A percentile compares a stretch with the other conserved stretches of the same genome.
Conservation (phyloP, 2,797 vertebrate species). For the Hoplostethus mediterraneus region DNA sequence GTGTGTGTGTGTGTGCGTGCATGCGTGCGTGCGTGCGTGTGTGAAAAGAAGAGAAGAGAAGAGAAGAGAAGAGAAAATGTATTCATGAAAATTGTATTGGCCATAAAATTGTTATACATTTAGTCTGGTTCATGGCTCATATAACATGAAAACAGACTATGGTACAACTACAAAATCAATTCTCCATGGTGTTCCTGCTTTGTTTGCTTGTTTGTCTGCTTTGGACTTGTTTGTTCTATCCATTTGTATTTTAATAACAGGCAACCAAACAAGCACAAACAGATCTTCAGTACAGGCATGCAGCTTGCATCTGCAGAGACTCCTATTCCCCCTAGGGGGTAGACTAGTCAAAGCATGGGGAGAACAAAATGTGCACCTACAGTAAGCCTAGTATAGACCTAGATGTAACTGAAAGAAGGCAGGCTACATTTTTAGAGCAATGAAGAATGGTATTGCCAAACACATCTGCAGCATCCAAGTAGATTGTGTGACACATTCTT, state of each 20-base stretch:
- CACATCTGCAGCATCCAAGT: not conserved
- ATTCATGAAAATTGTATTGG: too few species aligned
- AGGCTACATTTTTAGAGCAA: not conserved
- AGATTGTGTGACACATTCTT: not conserved
- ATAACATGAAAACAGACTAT: too few species aligned
- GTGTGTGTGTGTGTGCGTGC: too few species aligned
- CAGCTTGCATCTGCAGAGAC: not conserved
- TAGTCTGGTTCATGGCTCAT: too few species aligned
- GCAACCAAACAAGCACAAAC: not conserved
- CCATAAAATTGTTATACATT: too few species aligned
- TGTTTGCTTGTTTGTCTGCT: too few species aligned
- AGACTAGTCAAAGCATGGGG: constrained; percentile 14
- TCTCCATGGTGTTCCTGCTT: not conserved
- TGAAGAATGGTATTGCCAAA: not conserved
- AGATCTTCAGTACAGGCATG: not conserved
- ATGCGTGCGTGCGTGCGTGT: too few species aligned
- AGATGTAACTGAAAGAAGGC: too few species aligned
- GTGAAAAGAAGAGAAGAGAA: too few species aligned
- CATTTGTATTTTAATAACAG: not conserved
- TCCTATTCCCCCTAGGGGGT: constrained; percentile 31
- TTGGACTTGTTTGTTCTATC: not conserved
- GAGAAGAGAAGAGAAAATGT: too few species aligned
- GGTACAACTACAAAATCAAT: too few species aligned
- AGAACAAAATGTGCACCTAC: not conserved
- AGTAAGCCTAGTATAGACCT: not conserved